Conservation (phyloP, 2,888 invertebrate genomes). For the Halocaridina rubra region DNA sequence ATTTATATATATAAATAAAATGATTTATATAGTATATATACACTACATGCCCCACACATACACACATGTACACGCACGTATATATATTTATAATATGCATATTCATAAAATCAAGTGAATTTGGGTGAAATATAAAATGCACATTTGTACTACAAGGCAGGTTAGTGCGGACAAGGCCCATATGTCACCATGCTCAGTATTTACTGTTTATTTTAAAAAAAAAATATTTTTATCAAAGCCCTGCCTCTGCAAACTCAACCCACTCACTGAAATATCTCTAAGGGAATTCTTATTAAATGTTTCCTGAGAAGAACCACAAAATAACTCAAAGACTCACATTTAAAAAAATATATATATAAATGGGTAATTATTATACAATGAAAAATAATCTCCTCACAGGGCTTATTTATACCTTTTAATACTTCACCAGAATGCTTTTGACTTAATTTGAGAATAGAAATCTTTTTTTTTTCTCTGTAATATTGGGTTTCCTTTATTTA, state of each 20-base stretch:
- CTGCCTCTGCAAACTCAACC: constrained; percentile 43
- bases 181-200: constrained; percentile 47
- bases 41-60: not conserved
- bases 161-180: constrained; percentile 52
- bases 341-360: constrained; percentile 57
- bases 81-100: constrained; percentile 46
- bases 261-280: constrained; percentile 6
- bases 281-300: not conserved
- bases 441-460: no score
- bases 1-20: constrained; percentile 16
- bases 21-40: not conserved
- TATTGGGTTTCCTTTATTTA: no score
- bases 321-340: constrained; percentile 36
- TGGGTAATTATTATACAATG: constrained; percentile 40
- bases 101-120: constrained; percentile 57
- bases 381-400: constrained; percentile 35
- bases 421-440: constrained; percentile 41
- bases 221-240: no score
- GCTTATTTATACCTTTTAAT: constrained; percentile 26
- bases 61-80: constrained; percentile 6
- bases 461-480: no score
- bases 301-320: constrained; percentile 58
- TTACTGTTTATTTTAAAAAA: no score
- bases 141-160: constrained; percentile 62
- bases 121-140: constrained; percentile 60